Conservation (phyloP, 2,797 vertebrate genomes). For the Lagocephalus sceleratus region DNA sequence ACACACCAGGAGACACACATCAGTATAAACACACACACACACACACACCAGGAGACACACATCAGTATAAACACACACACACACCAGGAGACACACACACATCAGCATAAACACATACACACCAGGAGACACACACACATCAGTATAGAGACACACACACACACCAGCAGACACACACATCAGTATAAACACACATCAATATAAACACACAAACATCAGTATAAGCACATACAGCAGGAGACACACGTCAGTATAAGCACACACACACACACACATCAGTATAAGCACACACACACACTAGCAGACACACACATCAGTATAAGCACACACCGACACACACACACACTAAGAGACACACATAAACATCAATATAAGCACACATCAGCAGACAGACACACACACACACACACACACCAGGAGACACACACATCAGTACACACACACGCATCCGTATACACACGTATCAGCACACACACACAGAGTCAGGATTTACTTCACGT, state of each 20-base stretch:
- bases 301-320: conserved; percentile 7
- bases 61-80: not conserved
- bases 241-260: too few species aligned
- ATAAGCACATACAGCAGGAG: too few species aligned
- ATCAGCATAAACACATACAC: not conserved
- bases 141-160: too few species aligned
- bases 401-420: not conserved
- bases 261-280: conserved; percentile 9
- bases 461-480: too few species aligned
- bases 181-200: too few species aligned
- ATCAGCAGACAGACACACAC: not conserved
- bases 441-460: too few species aligned
- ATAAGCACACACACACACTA: conserved; percentile 8
- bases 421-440: not conserved
- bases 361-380: not conserved
- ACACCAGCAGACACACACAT: too few species aligned
- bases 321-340: conserved; percentile 7
- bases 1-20: conserved; percentile 1
- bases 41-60: conserved; percentile 1
- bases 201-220: not conserved
- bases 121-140: not conserved
- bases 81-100: too few species aligned
- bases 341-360: conserved; percentile 1
- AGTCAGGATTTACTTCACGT: too few species aligned
- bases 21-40: conserved; percentile 8